Conservation (phyloP, 2,797 vertebrate species). For the Chelonia mydas region DNA sequence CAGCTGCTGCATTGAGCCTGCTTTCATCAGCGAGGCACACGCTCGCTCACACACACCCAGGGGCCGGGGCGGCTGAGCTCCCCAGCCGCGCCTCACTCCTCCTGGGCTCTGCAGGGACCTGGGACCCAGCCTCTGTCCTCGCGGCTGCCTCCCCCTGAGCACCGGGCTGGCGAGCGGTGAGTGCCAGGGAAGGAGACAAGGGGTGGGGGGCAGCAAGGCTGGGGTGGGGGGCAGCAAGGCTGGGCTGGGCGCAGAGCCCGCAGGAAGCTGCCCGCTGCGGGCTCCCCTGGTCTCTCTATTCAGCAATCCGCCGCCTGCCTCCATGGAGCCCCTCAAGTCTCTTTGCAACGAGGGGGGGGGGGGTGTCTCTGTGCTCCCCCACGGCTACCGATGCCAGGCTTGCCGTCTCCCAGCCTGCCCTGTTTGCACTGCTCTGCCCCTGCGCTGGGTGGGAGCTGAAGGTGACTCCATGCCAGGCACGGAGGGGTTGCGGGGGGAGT, state of each 20-base stretch:
- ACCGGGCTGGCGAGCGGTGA: background rate
- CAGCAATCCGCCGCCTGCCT: too few species aligned
- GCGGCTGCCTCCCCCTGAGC: background rate
- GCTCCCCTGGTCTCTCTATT: too few species aligned
- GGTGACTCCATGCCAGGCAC: background rate
- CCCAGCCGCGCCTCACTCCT: conserved; percentile 19
- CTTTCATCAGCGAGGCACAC: background rate
- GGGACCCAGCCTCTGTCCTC: background rate
- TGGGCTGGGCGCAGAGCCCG: too few species aligned
- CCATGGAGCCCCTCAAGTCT: too few species aligned
- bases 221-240: too few species aligned
- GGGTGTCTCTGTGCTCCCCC: too few species aligned
- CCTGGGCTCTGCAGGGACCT: background rate
- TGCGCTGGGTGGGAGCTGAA: background rate
- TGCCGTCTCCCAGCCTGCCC: too few species aligned
- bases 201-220: background rate
- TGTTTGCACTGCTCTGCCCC: background rate
- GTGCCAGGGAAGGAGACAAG: background rate
- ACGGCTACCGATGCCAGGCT: too few species aligned
- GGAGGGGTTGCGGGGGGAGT: background rate
- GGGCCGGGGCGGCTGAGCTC: conserved; percentile 17
- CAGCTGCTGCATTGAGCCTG: conserved; percentile 16
- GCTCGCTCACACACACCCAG: background rate
- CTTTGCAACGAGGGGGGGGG: too few species aligned
- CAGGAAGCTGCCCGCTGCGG: background rate